phyloP scores from a whole-genome alignment of 2,113 vertebrate genomes.

The Meleagris gallopavo region DNA sequence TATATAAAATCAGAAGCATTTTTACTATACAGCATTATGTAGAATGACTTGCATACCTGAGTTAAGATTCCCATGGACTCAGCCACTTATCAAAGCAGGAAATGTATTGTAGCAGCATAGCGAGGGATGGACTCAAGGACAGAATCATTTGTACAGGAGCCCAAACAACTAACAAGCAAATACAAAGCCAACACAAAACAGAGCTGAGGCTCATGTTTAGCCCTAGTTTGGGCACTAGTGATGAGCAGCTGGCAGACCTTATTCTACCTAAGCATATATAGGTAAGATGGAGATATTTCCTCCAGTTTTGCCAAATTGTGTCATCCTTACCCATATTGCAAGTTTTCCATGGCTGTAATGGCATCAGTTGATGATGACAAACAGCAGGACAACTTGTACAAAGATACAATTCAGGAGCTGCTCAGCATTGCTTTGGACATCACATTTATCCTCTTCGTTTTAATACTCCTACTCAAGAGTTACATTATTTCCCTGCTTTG shows the following conservation, averaged over 20 bases:
- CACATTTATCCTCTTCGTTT: background rate
- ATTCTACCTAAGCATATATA: background rate
- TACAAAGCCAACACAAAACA: background rate
- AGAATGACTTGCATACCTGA: background rate
- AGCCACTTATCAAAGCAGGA: background rate
- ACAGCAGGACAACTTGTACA: background rate
- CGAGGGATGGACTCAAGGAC: background rate
- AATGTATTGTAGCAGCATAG: background rate
- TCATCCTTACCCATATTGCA: background rate
- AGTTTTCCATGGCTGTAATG: background rate
- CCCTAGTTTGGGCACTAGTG: background rate
- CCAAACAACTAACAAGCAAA: background rate
- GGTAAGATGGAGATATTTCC: background rate
- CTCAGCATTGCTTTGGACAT: background rate
- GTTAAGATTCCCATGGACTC: background rate
- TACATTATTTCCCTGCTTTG: background rate
- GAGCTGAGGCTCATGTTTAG: background rate
- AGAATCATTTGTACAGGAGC: background rate
- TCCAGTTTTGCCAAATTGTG: background rate
- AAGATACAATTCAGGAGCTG: background rate
- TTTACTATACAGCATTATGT: constrained; percentile 4
- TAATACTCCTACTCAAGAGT: constrained; percentile 17
- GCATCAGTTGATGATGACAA: background rate
- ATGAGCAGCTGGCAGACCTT: background rate
- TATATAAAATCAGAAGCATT: constrained; percentile 3